A percentile compares a stretch with the other conserved stretches of the same genome.
Evolutionary conservation across 2,113 vertebrate genomes (phyloP).

Genomic region (Ranitomeya variabilis): DNA sequence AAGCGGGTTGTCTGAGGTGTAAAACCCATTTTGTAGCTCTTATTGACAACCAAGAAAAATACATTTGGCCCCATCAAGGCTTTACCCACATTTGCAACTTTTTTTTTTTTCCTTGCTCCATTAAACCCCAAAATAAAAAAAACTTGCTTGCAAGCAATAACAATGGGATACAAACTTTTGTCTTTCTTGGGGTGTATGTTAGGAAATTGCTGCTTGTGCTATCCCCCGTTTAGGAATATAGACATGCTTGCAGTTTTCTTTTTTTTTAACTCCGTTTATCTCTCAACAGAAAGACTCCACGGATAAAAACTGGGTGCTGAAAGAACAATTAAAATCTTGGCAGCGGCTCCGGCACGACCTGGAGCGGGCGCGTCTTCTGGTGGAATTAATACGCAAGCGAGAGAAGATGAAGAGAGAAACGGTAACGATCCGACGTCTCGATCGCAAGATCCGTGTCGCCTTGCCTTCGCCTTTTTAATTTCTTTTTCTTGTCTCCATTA

Average conservation of each 20-base stretch:
- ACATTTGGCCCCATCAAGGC: too few relatives aligned
- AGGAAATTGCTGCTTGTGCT: too few relatives aligned
- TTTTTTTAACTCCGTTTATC: conserved; percentile 51
- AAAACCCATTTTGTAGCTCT: too few relatives aligned
- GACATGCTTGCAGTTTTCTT: background rate
- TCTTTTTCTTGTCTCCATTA: conserved; percentile 59
- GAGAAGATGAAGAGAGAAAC: conserved; percentile 98
- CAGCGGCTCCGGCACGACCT: conserved; percentile 96
- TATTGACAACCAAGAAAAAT: too few relatives aligned
- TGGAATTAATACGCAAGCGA: conserved; percentile 97
- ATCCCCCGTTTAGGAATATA: too few relatives aligned
- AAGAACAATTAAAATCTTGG: conserved; percentile 98
- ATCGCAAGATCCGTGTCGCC: background rate
- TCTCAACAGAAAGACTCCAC: conserved; percentile 87
- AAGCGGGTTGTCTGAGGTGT: too few relatives aligned
- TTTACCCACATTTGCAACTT: too few relatives aligned
- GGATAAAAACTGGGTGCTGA: conserved; percentile 91
- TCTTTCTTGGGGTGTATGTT: too few relatives aligned
- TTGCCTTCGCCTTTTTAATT: background rate
- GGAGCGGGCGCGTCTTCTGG: conserved; percentile 92
- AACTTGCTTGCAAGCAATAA: too few relatives aligned
- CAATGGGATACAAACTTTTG: too few relatives aligned
- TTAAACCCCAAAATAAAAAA: too few relatives aligned
- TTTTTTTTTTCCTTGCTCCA: too few relatives aligned
- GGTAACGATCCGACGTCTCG: conserved; percentile 69